Conservation (phyloP, 2,113 vertebrate genomes). For the Campylomormyrus tamandua region DNA sequence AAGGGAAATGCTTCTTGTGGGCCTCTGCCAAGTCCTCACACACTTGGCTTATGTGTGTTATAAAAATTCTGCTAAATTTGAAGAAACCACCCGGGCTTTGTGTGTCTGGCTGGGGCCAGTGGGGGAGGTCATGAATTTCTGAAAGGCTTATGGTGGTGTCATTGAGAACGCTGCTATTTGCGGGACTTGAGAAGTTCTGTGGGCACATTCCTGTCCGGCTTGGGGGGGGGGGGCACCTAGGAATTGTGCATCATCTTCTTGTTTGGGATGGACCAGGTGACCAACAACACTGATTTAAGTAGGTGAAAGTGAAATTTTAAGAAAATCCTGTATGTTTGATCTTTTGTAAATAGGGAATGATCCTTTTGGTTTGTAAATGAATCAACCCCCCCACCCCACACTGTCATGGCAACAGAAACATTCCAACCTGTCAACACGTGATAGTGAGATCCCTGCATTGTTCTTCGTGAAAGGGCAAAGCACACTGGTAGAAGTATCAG, state of each 20-base stretch:
- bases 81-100: not conserved
- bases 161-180: not conserved
- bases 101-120: not conserved
- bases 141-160: not conserved
- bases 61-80: constrained; percentile 21
- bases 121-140: not conserved
- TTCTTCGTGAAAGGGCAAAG: not conserved
- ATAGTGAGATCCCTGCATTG: not conserved
- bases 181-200: not conserved
- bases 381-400: not conserved
- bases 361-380: not conserved
- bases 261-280: not conserved
- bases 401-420: not conserved
- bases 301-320: not conserved
- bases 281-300: not conserved
- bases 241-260: not conserved
- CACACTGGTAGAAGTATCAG: not conserved
- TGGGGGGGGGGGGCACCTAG: not conserved
- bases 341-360: not conserved
- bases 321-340: not conserved
- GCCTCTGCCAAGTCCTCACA: constrained; percentile 29
- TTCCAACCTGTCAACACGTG: not conserved
- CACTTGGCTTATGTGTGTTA: constrained; percentile 22
- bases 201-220: not conserved
- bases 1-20: constrained; percentile 40